Base-by-base conservation (phyloP, 2,888 invertebrate genomes). In the Drosophila bunnanda region DNA sequence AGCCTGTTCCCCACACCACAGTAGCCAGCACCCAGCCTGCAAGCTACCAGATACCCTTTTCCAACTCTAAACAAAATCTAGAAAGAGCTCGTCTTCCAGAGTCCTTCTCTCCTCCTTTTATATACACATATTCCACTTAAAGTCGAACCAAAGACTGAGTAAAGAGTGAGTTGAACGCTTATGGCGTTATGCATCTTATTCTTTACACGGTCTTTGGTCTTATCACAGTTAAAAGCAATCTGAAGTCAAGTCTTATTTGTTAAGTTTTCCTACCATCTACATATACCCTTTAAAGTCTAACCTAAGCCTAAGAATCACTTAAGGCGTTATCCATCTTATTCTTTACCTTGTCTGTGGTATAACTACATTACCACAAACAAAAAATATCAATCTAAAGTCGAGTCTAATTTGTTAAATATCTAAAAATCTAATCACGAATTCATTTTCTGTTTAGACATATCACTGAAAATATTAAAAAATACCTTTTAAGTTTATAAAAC, bases 1-100 rank as follows among this genome's bases (percentile, higher is more conserved):
- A 60, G 32, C 41, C 32, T 32, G 12, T 25, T 32, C 50, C 50
- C 25, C 4, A 20, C 57, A 44, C 55, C 39, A 56, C 46, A 56
- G 48, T 56, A 67, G 69, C 46, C 52, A 65, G 66, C 66, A 66
- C 66, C 25, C n/a, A 39, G 25, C 30, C 32, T 5, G 20, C 50
- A 20, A 32, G 50, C 50, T 50, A 20, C 20, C 50, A 52, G 22
- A 52, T 15, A 22, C 15, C 34, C 34, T 34, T 34, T 15, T 20
- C 5, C 5, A 30, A 48, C n/a, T 25, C 25, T 22, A 3, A 13
- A 13, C 3, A 20, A 15, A 43, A 43, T 22, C 43, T 15, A 32
- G 32, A 1, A 9, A 32, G 39, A 50, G 4, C 32, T 32, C 20
- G 4, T 20, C 48, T 48, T 8, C 13, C 17, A 7, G 12, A 17